Percentiles rank a stretch among this genome's conserved stretches.
phyloP scores from a whole-genome alignment of 1,140 invertebrate genomes.

The Musca domestica region DNA sequence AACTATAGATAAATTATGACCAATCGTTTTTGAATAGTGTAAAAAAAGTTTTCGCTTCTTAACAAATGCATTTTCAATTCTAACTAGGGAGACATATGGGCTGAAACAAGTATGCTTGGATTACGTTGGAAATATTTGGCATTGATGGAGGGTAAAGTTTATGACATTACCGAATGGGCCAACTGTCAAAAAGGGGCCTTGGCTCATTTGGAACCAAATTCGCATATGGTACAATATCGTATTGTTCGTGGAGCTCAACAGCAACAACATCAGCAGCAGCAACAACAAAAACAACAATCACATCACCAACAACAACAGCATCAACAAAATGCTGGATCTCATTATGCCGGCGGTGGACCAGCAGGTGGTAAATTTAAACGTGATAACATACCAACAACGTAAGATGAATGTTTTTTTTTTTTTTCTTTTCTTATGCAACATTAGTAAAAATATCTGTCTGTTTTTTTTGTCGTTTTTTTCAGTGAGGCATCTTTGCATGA shows the following conservation, averaged over 20 bases:
- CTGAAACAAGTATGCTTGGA: slow-evolving; percentile 83
- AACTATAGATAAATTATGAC: too few relatives aligned
- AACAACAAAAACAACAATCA: slow-evolving; percentile 40
- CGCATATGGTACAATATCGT: slow-evolving; percentile 88
- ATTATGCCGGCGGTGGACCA: slow-evolving; percentile 33
- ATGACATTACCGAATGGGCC: slow-evolving; percentile 95
- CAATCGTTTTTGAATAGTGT: too few relatives aligned
- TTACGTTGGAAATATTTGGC: slow-evolving; percentile 91
- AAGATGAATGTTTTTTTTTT: slow-evolving; percentile 7
- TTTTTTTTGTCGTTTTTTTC: slow-evolving; percentile 11
- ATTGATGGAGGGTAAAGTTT: slow-evolving; percentile 92
- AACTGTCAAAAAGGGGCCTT: slow-evolving; percentile 84
- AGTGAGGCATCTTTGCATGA: slow-evolving; percentile 51
- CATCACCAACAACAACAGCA: slow-evolving; percentile 35
- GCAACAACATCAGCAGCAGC: slow-evolving; percentile 54
- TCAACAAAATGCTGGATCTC: slow-evolving; percentile 36
- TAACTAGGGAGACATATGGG: slow-evolving; percentile 89
- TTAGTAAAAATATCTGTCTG: neutral
- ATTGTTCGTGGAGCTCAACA: slow-evolving; percentile 75
- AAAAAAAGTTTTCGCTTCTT: too few relatives aligned
- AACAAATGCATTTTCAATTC: too few relatives aligned
- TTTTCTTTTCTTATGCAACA: slow-evolving; percentile 15
- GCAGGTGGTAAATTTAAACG: slow-evolving; percentile 28
- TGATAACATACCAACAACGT: slow-evolving; percentile 27
- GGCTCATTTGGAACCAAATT: slow-evolving; percentile 78